Conservation (phyloP, 2,113 vertebrate genomes). For the Passer montanus region DNA sequence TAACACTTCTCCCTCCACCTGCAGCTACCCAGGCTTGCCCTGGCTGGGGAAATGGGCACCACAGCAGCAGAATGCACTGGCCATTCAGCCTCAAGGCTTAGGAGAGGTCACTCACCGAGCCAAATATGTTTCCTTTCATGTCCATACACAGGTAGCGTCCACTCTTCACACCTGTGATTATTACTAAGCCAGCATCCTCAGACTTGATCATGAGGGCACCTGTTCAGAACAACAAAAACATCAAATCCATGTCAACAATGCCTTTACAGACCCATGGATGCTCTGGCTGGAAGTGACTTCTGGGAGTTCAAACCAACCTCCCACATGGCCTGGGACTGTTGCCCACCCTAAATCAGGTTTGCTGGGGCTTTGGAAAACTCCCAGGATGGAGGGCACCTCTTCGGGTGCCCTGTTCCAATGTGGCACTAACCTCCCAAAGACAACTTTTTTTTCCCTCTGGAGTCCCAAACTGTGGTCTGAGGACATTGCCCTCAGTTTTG, state of each 20-base stretch:
- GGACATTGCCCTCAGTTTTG: background rate
- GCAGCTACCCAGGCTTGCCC: background rate
- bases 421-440: background rate
- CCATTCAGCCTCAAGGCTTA: background rate
- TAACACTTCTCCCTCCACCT: background rate
- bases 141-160: constrained; percentile 83
- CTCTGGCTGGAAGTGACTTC: background rate
- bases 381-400: background rate
- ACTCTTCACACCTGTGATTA: constrained; percentile 82
- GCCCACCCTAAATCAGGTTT: background rate
- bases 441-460: background rate
- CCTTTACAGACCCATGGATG: background rate
- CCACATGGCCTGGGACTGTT: background rate
- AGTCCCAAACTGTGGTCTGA: background rate
- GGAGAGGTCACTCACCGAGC: constrained; percentile 81
- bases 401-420: background rate
- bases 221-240: background rate
- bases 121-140: constrained; percentile 73
- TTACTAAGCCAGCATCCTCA: constrained; percentile 73
- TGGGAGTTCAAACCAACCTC: background rate
- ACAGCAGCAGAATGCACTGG: background rate
- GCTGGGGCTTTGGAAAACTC: background rate
- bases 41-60: background rate
- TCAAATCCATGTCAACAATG: background rate
- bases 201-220: constrained; percentile 83